Evolutionary conservation across 2,888 invertebrate genomes (phyloP).

Genomic region (Hyalella azteca): DNA sequence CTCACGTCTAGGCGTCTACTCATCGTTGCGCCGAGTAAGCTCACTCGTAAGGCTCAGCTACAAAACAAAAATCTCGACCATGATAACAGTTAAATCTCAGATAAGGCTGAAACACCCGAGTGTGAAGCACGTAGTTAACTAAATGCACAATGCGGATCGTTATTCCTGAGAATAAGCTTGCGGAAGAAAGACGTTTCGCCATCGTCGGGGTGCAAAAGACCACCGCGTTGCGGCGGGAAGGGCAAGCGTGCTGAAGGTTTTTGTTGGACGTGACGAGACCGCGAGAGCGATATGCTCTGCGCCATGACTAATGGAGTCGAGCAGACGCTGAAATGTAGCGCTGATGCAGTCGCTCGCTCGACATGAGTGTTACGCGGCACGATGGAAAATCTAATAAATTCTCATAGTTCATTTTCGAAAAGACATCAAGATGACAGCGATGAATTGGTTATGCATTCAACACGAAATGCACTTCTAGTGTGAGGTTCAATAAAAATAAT

Average conservation of each 20-base stretch:
- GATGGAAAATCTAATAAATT: background rate
- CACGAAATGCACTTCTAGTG: too few relatives aligned
- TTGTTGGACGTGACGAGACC: slow-evolving; percentile 22
- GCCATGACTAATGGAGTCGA: slow-evolving; percentile 2
- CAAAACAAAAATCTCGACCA: background rate
- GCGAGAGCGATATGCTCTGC: background rate
- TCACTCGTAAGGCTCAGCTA: too few relatives aligned
- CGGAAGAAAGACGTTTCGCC: background rate
- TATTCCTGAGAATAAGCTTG: slow-evolving; percentile 1
- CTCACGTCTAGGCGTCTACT: too few relatives aligned
- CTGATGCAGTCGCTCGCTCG: background rate
- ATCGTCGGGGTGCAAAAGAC: background rate
- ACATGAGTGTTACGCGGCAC: too few relatives aligned
- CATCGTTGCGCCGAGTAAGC: too few relatives aligned
- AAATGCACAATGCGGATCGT: background rate
- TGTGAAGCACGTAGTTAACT: background rate
- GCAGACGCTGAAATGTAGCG: background rate
- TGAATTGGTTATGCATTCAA: too few relatives aligned
- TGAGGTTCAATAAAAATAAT: too few relatives aligned
- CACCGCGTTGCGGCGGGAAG: background rate
- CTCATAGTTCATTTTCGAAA: background rate
- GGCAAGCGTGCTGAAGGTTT: slow-evolving; percentile 12
- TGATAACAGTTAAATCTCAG: slow-evolving; percentile 1
- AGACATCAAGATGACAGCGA: too few relatives aligned
- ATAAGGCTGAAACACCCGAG: background rate